phyloP scores from a whole-genome alignment of 2,113 vertebrate genomes.

The Lucifuga dentata region DNA sequence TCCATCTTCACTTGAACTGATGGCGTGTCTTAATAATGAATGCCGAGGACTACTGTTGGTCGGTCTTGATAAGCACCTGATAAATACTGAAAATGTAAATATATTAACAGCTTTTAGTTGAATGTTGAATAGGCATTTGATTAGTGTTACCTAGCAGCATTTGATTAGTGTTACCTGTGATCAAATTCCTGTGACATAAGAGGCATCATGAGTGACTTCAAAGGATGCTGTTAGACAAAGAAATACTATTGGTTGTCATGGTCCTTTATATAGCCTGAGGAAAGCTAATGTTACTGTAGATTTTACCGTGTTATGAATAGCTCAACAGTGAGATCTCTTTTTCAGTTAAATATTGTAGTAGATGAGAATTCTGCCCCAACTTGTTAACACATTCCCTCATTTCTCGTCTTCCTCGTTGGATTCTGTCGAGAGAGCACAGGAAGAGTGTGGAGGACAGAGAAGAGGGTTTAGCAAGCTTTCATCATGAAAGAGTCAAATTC shows the following conservation, averaged over 20 bases:
- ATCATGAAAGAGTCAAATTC: conserved; percentile 46
- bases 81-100: too few species aligned
- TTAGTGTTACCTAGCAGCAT: not conserved
- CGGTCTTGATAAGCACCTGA: too few species aligned
- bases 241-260: not conserved
- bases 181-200: too few species aligned
- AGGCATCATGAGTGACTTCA: too few species aligned
- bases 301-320: not conserved
- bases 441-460: conserved; percentile 19
- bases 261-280: not conserved
- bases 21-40: too few species aligned
- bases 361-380: conserved; percentile 18
- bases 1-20: too few species aligned
- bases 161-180: not conserved
- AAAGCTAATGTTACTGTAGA: not conserved
- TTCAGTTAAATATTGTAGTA: not conserved
- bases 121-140: too few species aligned
- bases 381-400: conserved; percentile 10
- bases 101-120: too few species aligned
- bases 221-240: too few species aligned
- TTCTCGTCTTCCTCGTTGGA: conserved; percentile 15
- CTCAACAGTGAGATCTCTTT: not conserved
- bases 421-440: conserved; percentile 16
- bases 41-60: too few species aligned
- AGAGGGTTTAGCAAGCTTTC: conserved; percentile 6